A percentile compares a stretch with the other conserved stretches of the same genome.
phyloP scores from a whole-genome alignment of 2,797 vertebrate species.

The Synanceia verrucosa region DNA sequence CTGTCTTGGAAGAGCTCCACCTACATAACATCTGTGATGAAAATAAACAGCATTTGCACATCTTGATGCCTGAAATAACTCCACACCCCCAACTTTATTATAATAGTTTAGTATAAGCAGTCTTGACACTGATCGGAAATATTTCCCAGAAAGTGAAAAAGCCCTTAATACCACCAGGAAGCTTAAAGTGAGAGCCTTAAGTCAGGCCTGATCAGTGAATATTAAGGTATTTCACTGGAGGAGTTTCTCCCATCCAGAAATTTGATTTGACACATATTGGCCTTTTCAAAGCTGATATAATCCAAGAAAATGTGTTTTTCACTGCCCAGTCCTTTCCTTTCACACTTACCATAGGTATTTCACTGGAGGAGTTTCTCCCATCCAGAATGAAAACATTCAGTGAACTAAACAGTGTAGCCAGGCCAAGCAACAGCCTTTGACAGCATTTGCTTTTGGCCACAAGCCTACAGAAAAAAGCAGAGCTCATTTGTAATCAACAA shows the following conservation, averaged over 20 bases:
- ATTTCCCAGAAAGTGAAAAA: neutral
- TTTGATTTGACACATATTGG: neutral
- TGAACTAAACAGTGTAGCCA: slow-evolving; percentile 35
- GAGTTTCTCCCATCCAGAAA: neutral
- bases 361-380: too few relatives aligned
- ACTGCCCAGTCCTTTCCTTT: neutral
- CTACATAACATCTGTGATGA: neutral
- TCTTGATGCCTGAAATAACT: neutral
- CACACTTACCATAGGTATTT: neutral
- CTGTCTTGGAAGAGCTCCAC: neutral
- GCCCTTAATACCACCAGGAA: too few relatives aligned
- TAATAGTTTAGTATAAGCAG: neutral
- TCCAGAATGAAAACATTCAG: slow-evolving; percentile 58
- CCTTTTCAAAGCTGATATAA: neutral
- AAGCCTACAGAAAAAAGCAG: neutral
- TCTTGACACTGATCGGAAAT: neutral
- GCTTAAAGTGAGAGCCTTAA: neutral
- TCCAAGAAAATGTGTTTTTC: neutral
- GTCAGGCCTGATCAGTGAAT: neutral
- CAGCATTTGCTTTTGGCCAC: slow-evolving; percentile 53
- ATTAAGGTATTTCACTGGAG: neutral
- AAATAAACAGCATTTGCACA: neutral
- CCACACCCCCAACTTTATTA: neutral
- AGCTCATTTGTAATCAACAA: neutral
- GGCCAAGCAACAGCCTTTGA: slow-evolving; percentile 34